Evolutionary conservation across 2,113 vertebrate species (phyloP).

Genomic region (Psettodes erumei): DNA sequence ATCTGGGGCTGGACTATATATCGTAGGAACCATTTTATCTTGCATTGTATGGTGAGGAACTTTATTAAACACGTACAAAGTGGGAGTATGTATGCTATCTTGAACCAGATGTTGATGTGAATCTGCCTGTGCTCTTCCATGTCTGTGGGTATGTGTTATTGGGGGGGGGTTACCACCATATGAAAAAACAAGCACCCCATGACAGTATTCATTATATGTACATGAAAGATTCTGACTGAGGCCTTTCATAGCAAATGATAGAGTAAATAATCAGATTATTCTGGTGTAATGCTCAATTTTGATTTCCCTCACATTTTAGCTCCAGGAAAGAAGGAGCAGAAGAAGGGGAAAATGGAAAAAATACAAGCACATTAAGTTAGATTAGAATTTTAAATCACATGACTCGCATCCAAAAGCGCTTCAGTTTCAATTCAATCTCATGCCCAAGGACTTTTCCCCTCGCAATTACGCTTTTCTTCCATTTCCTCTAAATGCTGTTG

Average conservation of each 20-base stretch:
- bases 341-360: constrained; percentile 53
- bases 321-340: constrained; percentile 52
- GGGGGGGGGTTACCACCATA: constrained; percentile 15
- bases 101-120: constrained; percentile 2
- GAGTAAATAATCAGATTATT: constrained; percentile 73
- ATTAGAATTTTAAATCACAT: constrained; percentile 68
- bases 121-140: constrained; percentile 12
- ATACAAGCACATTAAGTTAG: constrained; percentile 60
- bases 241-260: constrained; percentile 67
- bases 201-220: constrained; percentile 63
- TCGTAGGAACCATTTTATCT: constrained; percentile 48
- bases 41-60: constrained; percentile 39
- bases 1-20: constrained; percentile 68
- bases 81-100: constrained; percentile 7
- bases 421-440: constrained; percentile 55
- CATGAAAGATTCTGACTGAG: constrained; percentile 61
- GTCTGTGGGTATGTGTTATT: constrained; percentile 19
- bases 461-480: constrained; percentile 57
- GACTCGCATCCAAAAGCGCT: constrained; percentile 60
- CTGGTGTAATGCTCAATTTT: constrained; percentile 45
- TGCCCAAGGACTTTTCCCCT: constrained; percentile 46
- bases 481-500: constrained; percentile 45
- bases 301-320: constrained; percentile 68
- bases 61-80: constrained; percentile 49
- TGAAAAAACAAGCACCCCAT: constrained; percentile 55